These are phyloP conservation scores for Bombus huntii DNA, from an alignment of 1,140 invertebrate genomes.

Conservation along the genomic window DNA sequence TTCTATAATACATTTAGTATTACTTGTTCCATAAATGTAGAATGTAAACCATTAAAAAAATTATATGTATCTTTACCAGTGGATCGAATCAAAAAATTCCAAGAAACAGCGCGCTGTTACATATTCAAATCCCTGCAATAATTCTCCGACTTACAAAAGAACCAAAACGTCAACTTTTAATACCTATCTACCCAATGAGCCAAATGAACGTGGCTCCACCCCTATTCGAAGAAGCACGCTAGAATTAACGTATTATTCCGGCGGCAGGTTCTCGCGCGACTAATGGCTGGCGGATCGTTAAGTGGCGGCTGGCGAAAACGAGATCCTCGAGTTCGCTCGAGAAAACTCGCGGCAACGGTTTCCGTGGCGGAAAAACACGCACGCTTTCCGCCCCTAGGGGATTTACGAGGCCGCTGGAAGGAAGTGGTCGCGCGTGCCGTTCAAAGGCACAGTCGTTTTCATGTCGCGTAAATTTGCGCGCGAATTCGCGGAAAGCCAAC, in stretches of 20 bases:
- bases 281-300: conserved; percentile 29
- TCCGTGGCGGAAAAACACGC: conserved; percentile 38
- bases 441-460: conserved; percentile 49
- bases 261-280: conserved; percentile 14
- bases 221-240: not conserved
- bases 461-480: conserved; percentile 65
- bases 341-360: conserved; percentile 2
- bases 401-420: conserved; percentile 55
- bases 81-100: too few species aligned
- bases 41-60: too few species aligned
- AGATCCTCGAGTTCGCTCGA: conserved; percentile 38
- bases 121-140: too few species aligned
- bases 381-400: conserved; percentile 29
- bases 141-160: too few species aligned
- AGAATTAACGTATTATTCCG: conserved; percentile 23
- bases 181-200: not conserved
- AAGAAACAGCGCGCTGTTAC: too few species aligned
- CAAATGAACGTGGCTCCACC: too few species aligned
- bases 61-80: too few species aligned
- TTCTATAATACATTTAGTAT: too few species aligned
- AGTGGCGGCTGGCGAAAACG: conserved; percentile 12
- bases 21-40: too few species aligned
- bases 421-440: conserved; percentile 45
- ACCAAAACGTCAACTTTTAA: not conserved
- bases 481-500: conserved; percentile 55